Evolutionary conservation across 1,140 invertebrate genomes (phyloP).

Genomic region (Pararge aegeria): DNA sequence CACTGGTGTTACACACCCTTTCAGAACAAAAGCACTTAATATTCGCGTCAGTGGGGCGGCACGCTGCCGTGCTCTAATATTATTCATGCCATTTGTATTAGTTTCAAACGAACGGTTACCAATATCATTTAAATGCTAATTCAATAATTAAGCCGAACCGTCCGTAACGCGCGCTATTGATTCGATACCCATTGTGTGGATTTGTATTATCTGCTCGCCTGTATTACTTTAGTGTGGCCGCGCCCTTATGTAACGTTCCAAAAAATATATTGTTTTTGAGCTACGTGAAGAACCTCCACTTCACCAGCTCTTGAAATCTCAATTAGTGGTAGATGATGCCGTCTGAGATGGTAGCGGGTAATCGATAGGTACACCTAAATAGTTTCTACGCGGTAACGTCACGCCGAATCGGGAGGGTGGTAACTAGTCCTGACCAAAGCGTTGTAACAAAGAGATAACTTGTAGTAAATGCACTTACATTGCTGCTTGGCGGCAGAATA

Average conservation of each 20-base stretch:
- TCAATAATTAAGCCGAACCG: slow-evolving; percentile 77
- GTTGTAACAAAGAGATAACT: too few species aligned
- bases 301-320: too few species aligned
- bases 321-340: too few species aligned
- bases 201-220: slow-evolving; percentile 41
- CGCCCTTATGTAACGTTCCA: background rate
- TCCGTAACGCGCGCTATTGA: slow-evolving; percentile 55
- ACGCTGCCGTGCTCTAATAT: slow-evolving; percentile 51
- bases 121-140: slow-evolving; percentile 81
- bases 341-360: too few species aligned
- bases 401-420: too few species aligned
- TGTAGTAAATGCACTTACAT: too few species aligned
- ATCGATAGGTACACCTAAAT: too few species aligned
- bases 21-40: slow-evolving; percentile 46
- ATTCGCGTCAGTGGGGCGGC: slow-evolving; percentile 52
- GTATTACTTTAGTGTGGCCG: slow-evolving; percentile 14
- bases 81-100: slow-evolving; percentile 80
- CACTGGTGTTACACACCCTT: slow-evolving; percentile 23
- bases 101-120: slow-evolving; percentile 80
- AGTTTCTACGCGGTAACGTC: too few species aligned
- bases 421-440: too few species aligned
- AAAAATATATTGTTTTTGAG: background rate
- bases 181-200: slow-evolving; percentile 44
- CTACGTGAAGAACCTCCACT: background rate
- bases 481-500: too few species aligned